Percentiles rank a stretch among this genome's conserved stretches.
phyloP scores from a whole-genome alignment of 2,888 invertebrate species.

The Stramonita haemastoma region DNA sequence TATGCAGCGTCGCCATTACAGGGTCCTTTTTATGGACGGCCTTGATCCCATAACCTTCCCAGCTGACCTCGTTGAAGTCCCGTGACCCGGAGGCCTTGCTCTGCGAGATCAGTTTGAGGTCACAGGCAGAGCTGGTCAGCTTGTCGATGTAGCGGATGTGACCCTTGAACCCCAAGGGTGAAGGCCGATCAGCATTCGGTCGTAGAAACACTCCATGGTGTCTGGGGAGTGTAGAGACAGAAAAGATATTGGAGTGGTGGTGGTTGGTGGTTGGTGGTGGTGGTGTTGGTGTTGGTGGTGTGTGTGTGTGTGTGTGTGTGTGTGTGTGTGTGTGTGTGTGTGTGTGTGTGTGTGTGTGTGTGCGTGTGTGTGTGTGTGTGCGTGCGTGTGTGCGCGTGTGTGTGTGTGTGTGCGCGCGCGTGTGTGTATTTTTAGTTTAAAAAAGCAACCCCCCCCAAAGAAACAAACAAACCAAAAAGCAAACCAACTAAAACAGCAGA shows the following conservation, averaged over 20 bases:
- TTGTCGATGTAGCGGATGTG: slow-evolving; percentile 42
- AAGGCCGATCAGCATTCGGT: slow-evolving; percentile 38
- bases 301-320: too few relatives aligned
- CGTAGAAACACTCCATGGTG: slow-evolving; percentile 40
- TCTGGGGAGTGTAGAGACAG: neutral
- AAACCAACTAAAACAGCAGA: too few relatives aligned
- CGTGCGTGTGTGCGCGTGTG: too few relatives aligned
- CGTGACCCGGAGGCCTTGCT: slow-evolving; percentile 20
- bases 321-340: neutral
- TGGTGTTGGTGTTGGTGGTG: too few relatives aligned
- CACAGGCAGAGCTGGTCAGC: slow-evolving; percentile 35
- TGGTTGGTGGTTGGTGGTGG: neutral
- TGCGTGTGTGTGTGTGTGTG: neutral
- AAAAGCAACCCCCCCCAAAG: too few relatives aligned
- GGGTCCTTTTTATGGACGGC: slow-evolving; percentile 36
- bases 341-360: neutral
- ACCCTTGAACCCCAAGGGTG: slow-evolving; percentile 38
- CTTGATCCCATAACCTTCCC: slow-evolving; percentile 35
- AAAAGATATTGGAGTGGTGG: neutral
- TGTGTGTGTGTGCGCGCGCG: too few relatives aligned
- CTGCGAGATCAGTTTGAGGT: slow-evolving; percentile 23
- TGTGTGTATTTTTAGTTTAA: too few relatives aligned
- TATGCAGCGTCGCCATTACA: slow-evolving; percentile 34
- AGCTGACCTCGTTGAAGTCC: slow-evolving; percentile 10
- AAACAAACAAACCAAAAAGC: too few relatives aligned